phyloP scores from a whole-genome alignment of 1,140 invertebrate genomes.

The Drosophila insularis region DNA sequence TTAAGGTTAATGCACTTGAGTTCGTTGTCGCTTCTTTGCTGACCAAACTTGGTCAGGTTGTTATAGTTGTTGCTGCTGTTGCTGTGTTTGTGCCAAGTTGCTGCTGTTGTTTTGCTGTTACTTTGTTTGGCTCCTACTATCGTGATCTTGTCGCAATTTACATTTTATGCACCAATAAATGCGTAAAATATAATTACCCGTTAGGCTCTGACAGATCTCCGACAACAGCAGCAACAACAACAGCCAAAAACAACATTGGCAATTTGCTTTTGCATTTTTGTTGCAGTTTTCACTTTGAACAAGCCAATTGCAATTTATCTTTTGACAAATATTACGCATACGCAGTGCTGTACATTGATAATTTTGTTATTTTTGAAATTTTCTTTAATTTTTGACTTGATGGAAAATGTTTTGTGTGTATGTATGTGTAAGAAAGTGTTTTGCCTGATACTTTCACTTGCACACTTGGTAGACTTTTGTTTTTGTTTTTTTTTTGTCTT shows the following conservation, averaged over 20 bases:
- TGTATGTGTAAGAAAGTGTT: not conserved
- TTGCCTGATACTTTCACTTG: not conserved
- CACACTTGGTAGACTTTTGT: not conserved
- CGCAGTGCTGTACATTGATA: slow-evolving; percentile 50
- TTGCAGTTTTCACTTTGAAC: slow-evolving; percentile 54
- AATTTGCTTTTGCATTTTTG: slow-evolving; percentile 30
- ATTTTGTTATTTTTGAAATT: not conserved
- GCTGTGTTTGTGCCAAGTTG: slow-evolving; percentile 3
- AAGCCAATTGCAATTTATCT: slow-evolving; percentile 35
- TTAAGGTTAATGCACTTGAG: slow-evolving; percentile 78
- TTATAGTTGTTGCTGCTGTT: slow-evolving; percentile 14
- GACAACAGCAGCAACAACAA: slow-evolving; percentile 10
- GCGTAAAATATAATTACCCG: slow-evolving; percentile 61
- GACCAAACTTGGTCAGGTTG: slow-evolving; percentile 59
- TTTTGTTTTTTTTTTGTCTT: not conserved
- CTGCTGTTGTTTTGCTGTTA: not conserved
- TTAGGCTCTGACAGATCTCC: slow-evolving; percentile 36
- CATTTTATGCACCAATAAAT: slow-evolving; percentile 69
- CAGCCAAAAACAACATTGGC: slow-evolving; percentile 28
- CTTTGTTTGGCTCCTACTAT: slow-evolving; percentile 22
- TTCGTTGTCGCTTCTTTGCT: slow-evolving; percentile 77
- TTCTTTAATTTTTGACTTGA: slow-evolving; percentile 1
- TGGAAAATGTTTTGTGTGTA: slow-evolving; percentile 1
- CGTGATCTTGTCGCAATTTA: slow-evolving; percentile 63
- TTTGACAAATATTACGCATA: slow-evolving; percentile 74